Base-by-base conservation (phyloP, 2,888 invertebrate species). In the Pheosia tremula region DNA sequence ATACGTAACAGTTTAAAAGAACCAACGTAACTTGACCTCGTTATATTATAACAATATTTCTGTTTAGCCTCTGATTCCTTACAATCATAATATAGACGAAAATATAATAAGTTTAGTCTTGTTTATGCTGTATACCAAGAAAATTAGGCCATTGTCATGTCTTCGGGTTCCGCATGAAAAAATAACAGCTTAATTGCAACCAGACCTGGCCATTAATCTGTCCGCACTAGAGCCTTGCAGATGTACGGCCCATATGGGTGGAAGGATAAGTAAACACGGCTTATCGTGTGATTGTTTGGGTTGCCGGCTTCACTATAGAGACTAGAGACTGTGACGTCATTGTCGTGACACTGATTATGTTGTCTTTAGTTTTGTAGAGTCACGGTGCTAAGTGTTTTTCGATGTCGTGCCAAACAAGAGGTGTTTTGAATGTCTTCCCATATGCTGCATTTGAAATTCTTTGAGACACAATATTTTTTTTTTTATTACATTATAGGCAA, bases 281-380 rank as follows among this genome's bases (percentile, higher is more conserved):
- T 68, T 64, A 74, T 74, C 86, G 85, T 87, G 86, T 82, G 87
- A 86, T 79, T 85, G 84, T 86, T 86, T 83, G 72, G 81, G 69
- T 84, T 78, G 69, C 68, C 61, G 53, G 74, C 74, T 80, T 80
- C 80, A 71, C 80, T 78, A 61, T 58, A 13, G 65, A 39, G 66
- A 58, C 54, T 57, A 65, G 69, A 66, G 57, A 36, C 58, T 63
- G 69, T 67, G 57, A 38, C 58, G 66, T 72, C 67, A 72, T 72
- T 55, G 24, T 66, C 43, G 57, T 59, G 56, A 53, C 58, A 64
- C 74, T 61, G 60, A 58, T 58, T 50, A n/a, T 50, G 13, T 24
- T 50, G 50, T 50, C 3, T 50, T 7, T 24, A 50, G 13, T 50
- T 50, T 24, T 50, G 50, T 50, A 13, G 50, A 24, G 50, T 50